Conservation (phyloP, 1,140 invertebrate genomes). For the Helicoverpa zea region DNA sequence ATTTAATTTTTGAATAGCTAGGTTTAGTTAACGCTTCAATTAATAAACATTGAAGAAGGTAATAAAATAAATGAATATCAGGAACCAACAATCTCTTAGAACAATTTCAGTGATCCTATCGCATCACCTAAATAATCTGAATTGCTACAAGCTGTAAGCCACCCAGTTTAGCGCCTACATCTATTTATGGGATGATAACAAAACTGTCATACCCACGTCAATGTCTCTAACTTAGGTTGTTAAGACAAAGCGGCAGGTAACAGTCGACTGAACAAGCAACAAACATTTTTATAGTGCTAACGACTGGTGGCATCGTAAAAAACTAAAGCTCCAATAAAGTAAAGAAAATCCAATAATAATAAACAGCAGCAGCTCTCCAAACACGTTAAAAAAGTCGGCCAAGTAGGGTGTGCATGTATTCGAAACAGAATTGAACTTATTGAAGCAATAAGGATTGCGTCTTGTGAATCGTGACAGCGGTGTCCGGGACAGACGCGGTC, state of each 20-base stretch:
- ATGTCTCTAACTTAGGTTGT: constrained; percentile 58
- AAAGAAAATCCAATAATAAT: constrained; percentile 47
- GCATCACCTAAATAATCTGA: neutral
- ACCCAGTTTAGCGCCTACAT: neutral
- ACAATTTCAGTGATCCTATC: neutral
- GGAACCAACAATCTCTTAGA: neutral
- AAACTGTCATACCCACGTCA: constrained; percentile 66
- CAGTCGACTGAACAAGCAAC: constrained; percentile 3
- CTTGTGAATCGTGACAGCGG: constrained; percentile 31
- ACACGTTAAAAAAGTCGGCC: constrained; percentile 6
- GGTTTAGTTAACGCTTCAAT: too few relatives aligned
- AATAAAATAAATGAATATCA: too few relatives aligned
- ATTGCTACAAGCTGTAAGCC: neutral
- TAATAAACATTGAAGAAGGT: too few relatives aligned
- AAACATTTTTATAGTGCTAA: constrained; percentile 43
- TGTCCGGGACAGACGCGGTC: constrained; percentile 36
- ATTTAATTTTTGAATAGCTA: too few relatives aligned
- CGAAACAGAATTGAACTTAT: constrained; percentile 41
- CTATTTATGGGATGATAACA: constrained; percentile 12
- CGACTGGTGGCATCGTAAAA: constrained; percentile 41
- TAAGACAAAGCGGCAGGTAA: constrained; percentile 51
- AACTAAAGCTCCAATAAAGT: constrained; percentile 28
- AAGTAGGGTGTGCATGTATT: constrained; percentile 44
- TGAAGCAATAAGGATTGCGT: constrained; percentile 35
- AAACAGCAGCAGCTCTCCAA: constrained; percentile 31